Evolutionary conservation across 1,140 invertebrate genomes (phyloP), one percentile per base, ranked within the genome.

Genomic region (Gryon sp.): DNA sequence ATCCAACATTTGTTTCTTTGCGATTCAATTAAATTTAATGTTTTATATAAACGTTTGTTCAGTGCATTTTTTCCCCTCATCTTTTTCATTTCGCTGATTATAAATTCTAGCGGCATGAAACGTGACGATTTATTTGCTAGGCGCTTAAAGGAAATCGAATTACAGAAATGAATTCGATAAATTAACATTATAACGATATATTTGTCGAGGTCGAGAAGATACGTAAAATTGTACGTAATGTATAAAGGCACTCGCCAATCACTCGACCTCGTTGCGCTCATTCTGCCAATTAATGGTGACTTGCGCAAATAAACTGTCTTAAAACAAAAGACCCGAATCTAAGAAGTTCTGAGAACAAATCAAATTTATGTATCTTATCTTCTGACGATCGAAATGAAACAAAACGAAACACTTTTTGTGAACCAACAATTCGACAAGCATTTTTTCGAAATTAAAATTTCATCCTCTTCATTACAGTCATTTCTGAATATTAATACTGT

Each of bases 261-360:
- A 62, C 78, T 86, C 82, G 81, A 68, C 81, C 83, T 85, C 83
- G 80, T 86, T 86, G 79, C 80, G 83, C 82, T 87, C 83, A 72
- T 87, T 87, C 78, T 65, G 83, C 80, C 84, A 86, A 87, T 86
- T 85, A 82, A 76, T 60, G 55, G 57, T 76, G 74, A 79, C 72
- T 77, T 73, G 74, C 50, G 66, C 69, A 66, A 69, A 69, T 55
- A 32, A 57, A 53, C 46, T 48, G 59, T 46, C 34, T 22, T 63
- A 78, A 82, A 77, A 84, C 82, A 83, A 84, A 83, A 82, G 78
- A 70, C 66, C 24, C 45, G 76, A 75, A 80, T 79, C 48, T 60
- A 62, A 80, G 36, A 62, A 77, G 46, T 84, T 84, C 82, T 76
- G 69, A 52, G 82, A 84, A 81, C 62, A 77, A 79, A 82, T 82